phyloP scores from a whole-genome alignment of 2,888 invertebrate genomes.

The Formica aserva region DNA sequence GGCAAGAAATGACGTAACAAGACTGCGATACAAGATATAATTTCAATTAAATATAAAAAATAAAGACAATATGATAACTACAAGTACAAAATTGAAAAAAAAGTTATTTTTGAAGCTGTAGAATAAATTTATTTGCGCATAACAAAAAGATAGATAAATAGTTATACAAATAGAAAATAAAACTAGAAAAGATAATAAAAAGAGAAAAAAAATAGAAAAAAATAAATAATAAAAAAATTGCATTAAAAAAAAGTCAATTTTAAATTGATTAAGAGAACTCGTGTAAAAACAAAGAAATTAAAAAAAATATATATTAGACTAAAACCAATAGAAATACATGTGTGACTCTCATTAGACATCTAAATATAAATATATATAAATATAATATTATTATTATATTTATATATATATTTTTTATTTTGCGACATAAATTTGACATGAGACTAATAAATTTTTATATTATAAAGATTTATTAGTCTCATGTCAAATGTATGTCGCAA shows the following conservation, averaged over 20 bases:
- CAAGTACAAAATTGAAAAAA: background rate
- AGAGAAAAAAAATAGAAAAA: background rate
- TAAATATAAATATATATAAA: background rate
- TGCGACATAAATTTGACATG: too few species aligned
- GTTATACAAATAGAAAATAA: too few species aligned
- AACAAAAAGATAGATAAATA: background rate
- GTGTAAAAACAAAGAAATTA: background rate
- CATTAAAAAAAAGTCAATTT: background rate
- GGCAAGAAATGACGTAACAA: background rate
- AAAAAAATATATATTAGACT: background rate
- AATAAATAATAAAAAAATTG: background rate
- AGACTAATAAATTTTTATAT: too few species aligned
- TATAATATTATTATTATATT: background rate
- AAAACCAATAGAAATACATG: background rate
- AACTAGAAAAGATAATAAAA: background rate
- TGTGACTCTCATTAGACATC: background rate
- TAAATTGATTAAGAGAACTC: background rate
- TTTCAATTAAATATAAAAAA: background rate
- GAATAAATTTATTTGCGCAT: background rate
- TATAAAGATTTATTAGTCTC: too few species aligned
- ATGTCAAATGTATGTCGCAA: background rate
- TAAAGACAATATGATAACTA: background rate
- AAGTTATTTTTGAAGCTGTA: background rate
- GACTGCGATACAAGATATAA: background rate
- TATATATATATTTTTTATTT: too few species aligned